Evolutionary conservation across 2,888 invertebrate species (phyloP).

Genomic region (Mayetiola destructor): DNA sequence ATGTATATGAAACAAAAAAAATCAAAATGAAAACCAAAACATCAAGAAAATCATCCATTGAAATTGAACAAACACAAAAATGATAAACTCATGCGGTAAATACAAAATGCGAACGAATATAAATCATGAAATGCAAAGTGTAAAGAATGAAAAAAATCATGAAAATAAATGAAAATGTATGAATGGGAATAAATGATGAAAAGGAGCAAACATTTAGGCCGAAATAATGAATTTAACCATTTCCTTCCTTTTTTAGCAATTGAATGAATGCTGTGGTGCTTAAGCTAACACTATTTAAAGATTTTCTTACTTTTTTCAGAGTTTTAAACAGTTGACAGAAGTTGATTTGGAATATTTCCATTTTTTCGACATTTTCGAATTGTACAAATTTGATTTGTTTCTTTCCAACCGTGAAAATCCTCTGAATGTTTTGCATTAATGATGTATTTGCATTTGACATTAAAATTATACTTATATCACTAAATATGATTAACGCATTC

Average conservation of each 20-base stretch:
- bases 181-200: not conserved
- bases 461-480: no score
- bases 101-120: not conserved
- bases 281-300: not conserved
- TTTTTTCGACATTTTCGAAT: not conserved
- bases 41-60: not conserved
- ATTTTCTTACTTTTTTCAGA: not conserved
- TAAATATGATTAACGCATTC: not conserved
- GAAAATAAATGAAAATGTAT: not conserved
- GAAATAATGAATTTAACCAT: not conserved
- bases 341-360: not conserved
- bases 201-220: no score
- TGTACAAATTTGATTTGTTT: slow-evolving; percentile 6
- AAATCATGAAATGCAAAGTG: not conserved
- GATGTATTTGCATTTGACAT: no score
- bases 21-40: not conserved
- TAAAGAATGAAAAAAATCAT: not conserved
- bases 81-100: not conserved
- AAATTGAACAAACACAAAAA: not conserved
- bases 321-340: not conserved
- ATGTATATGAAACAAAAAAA: not conserved
- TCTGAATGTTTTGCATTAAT: no score
- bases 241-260: not conserved
- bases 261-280: not conserved
- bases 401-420: no score